Evolutionary conservation across 2,113 vertebrate species (phyloP).

Genomic region (Pituophis catenifer): DNA sequence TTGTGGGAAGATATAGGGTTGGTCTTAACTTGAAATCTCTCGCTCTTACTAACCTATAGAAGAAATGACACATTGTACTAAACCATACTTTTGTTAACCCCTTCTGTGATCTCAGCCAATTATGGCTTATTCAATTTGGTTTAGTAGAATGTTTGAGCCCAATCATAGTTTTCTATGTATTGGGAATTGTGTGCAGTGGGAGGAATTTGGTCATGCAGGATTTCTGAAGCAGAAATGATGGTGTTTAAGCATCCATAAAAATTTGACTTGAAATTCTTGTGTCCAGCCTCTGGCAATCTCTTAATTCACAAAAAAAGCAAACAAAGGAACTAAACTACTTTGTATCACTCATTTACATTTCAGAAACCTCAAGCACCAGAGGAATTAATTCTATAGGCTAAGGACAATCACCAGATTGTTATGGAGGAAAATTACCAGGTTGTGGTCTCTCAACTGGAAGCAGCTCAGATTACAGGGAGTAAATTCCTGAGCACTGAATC

Average conservation of each 20-base stretch:
- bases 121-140: not conserved
- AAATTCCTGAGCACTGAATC: constrained; percentile 32
- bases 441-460: constrained; percentile 6
- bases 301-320: not conserved
- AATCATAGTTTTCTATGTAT: not conserved
- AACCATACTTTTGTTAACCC: not conserved
- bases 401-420: not conserved
- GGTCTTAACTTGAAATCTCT: not conserved
- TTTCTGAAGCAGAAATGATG: not conserved
- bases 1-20: constrained; percentile 1
- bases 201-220: not conserved
- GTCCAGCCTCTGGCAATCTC: not conserved
- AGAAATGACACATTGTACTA: not conserved
- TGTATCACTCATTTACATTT: not conserved
- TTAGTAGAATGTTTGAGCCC: not conserved
- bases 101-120: not conserved
- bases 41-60: not conserved
- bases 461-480: constrained; percentile 28
- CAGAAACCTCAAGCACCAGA: not conserved
- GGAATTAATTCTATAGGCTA: constrained; percentile 2
- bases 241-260: not conserved
- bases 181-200: not conserved
- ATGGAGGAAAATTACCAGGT: constrained; percentile 22
- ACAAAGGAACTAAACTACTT: not conserved
- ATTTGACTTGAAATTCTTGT: not conserved